Percentiles rank a stretch among this genome's conserved stretches.
phyloP scores from a whole-genome alignment of 2,888 invertebrate species.

The Spisula solida region DNA sequence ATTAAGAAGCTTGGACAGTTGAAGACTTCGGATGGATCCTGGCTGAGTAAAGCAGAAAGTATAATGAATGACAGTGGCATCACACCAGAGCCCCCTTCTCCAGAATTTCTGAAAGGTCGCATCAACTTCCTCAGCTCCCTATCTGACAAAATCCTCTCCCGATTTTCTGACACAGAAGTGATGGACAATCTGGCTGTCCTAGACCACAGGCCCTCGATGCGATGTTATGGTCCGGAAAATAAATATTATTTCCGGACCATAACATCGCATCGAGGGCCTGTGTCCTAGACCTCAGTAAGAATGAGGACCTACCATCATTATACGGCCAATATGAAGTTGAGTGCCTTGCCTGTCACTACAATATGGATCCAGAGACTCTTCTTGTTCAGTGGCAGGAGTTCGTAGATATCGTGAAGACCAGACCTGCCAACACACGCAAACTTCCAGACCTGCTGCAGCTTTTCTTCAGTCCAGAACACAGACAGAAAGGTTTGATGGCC shows the following conservation, averaged over 20 bases:
- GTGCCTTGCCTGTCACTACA: constrained; percentile 34
- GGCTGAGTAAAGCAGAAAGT: constrained; percentile 37
- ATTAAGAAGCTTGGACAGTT: constrained; percentile 32
- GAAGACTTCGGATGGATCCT: constrained; percentile 47
- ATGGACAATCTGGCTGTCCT: constrained; percentile 49
- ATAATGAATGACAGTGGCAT: constrained; percentile 27
- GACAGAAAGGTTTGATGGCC: background rate
- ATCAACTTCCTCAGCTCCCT: constrained; percentile 26
- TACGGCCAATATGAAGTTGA: constrained; percentile 50
- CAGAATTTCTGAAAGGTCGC: constrained; percentile 13
- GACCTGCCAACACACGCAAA: background rate
- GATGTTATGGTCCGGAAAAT: no score
- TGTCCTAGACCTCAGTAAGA: constrained; percentile 21
- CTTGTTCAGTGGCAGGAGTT: constrained; percentile 51
- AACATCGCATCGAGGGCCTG: no score
- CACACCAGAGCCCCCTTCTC: background rate
- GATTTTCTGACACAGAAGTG: constrained; percentile 60
- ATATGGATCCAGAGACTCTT: constrained; percentile 48
- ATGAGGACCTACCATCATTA: constrained; percentile 20
- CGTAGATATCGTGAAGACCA: constrained; percentile 8
- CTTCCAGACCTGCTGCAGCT: constrained; percentile 16
- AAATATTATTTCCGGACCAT: no score
- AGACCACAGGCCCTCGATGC: no score
- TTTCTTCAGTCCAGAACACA: background rate
- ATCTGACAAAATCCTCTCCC: constrained; percentile 46